phyloP scores from a whole-genome alignment of 2,888 invertebrate species.

The Siphlonurus alternatus region DNA sequence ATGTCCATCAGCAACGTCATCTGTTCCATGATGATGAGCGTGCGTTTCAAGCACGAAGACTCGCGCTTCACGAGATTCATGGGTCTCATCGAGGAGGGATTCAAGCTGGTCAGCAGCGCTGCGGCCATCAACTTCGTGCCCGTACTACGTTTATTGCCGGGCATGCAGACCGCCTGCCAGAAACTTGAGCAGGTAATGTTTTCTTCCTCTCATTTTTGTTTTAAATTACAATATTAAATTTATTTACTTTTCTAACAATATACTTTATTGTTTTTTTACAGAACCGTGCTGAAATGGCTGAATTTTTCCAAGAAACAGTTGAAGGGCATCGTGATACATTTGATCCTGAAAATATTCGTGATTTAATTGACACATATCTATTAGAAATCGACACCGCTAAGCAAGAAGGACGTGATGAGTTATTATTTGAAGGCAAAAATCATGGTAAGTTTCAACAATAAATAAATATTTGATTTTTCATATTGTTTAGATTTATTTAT shows the following conservation, averaged over 20 bases:
- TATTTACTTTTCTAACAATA: neutral
- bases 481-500: neutral
- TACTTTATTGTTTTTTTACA: slow-evolving; percentile 15
- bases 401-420: slow-evolving; percentile 50
- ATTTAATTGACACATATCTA: slow-evolving; percentile 73
- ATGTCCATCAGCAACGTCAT: slow-evolving; percentile 80
- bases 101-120: slow-evolving; percentile 68
- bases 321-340: slow-evolving; percentile 64
- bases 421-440: slow-evolving; percentile 70
- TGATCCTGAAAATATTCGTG: slow-evolving; percentile 56
- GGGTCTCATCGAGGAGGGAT: slow-evolving; percentile 79
- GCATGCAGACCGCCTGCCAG: slow-evolving; percentile 30
- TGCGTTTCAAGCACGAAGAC: slow-evolving; percentile 64
- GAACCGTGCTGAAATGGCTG: slow-evolving; percentile 72
- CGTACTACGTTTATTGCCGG: slow-evolving; percentile 45
- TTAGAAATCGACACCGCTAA: slow-evolving; percentile 70
- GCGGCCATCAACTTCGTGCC: slow-evolving; percentile 73
- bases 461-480: neutral
- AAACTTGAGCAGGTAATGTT: slow-evolving; percentile 34
- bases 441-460: slow-evolving; percentile 42
- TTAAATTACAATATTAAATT: neutral
- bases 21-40: slow-evolving; percentile 78
- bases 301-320: slow-evolving; percentile 67
- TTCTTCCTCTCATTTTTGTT: slow-evolving; percentile 8
- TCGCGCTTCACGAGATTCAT: slow-evolving; percentile 61